phyloP scores from a whole-genome alignment of 2,888 invertebrate genomes.

The Apamea sordens region DNA sequence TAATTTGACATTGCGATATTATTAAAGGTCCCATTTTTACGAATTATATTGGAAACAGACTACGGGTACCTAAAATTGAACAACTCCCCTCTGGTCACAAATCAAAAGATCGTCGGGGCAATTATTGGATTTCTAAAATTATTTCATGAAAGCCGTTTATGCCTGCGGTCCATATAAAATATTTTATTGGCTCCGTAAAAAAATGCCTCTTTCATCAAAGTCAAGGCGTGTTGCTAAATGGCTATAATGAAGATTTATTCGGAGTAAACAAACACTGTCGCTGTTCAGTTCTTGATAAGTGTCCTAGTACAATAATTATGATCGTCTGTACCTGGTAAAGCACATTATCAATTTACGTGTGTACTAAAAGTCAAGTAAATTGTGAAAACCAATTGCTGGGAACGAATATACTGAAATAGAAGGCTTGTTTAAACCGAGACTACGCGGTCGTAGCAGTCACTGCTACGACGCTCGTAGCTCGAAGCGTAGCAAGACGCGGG shows the following conservation, averaged over 20 bases:
- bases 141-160: constrained; percentile 60
- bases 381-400: neutral
- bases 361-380: constrained; percentile 8
- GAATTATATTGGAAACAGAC: constrained; percentile 58
- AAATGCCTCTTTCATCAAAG: constrained; percentile 35
- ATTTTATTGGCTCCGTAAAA: constrained; percentile 46
- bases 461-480: constrained; percentile 29
- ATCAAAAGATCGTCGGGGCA: constrained; percentile 72
- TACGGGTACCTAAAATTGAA: constrained; percentile 60
- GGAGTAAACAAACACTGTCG: constrained; percentile 2
- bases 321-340: neutral
- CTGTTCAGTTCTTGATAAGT: neutral
- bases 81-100: constrained; percentile 65
- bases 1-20: constrained; percentile 52
- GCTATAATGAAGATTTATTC: constrained; percentile 41
- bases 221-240: constrained; percentile 12
- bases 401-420: neutral
- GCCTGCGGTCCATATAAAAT: constrained; percentile 51
- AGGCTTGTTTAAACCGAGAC: neutral
- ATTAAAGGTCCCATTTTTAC: constrained; percentile 52
- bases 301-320: neutral
- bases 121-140: constrained; percentile 75
- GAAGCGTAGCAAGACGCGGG: constrained; percentile 14
- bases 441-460: constrained; percentile 40
- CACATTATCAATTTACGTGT: neutral